Conservation (phyloP, 2,113 vertebrate species). For the Anoura caudifer region DNA sequence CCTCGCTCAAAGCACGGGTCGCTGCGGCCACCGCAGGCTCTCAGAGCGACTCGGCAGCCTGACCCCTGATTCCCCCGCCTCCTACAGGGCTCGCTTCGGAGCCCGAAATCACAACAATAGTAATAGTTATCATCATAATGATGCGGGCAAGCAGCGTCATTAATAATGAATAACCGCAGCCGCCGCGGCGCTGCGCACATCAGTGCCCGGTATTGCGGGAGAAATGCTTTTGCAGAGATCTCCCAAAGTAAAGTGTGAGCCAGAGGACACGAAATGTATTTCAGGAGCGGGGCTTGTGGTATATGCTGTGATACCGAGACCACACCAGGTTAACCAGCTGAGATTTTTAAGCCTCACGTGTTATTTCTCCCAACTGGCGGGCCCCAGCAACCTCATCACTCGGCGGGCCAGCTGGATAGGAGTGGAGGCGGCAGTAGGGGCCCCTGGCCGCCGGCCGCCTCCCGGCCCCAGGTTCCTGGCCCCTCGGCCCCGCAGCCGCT, state of each 20-base stretch:
- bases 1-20: background rate
- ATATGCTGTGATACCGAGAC: background rate
- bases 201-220: conserved; percentile 28
- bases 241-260: conserved; percentile 54
- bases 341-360: conserved; percentile 17
- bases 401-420: background rate
- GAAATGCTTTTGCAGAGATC: conserved; percentile 23
- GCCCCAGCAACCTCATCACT: background rate
- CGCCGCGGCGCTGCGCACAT: conserved; percentile 43
- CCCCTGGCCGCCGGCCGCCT: background rate
- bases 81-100: conserved; percentile 30
- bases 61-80: conserved; percentile 23
- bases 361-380: background rate
- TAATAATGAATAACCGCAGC: conserved; percentile 69
- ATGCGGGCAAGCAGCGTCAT: conserved; percentile 69
- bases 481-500: background rate
- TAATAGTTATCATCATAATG: conserved; percentile 73
- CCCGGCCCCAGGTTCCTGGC: background rate
- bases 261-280: conserved; percentile 19
- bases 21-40: background rate
- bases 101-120: conserved; percentile 74
- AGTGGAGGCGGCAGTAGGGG: background rate
- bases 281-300: background rate
- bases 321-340: background rate
- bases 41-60: background rate